Evolutionary conservation across 2,113 vertebrate genomes (phyloP).

Genomic region (Seriola dumerili): DNA sequence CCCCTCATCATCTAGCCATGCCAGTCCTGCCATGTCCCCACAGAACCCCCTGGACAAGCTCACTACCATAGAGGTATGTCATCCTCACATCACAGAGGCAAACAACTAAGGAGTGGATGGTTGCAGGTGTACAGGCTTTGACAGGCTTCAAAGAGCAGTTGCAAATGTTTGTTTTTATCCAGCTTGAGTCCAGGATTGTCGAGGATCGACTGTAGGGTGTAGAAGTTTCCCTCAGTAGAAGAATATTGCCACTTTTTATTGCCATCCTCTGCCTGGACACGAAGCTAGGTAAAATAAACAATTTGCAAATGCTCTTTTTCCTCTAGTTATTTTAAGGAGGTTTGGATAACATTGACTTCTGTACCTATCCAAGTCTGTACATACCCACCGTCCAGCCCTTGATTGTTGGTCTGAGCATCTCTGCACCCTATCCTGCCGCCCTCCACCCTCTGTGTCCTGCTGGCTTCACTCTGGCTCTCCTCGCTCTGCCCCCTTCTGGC

Average conservation of each 20-base stretch:
- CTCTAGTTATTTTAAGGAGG: background rate
- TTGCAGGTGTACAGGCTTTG: constrained; percentile 23
- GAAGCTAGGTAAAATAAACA: background rate
- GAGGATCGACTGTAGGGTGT: background rate
- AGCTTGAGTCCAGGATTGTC: background rate
- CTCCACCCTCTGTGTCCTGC: constrained; percentile 18
- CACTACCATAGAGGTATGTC: constrained; percentile 96
- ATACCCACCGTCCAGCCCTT: constrained; percentile 23
- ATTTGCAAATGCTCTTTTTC: constrained; percentile 2
- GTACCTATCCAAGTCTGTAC: constrained; percentile 35
- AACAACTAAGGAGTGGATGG: constrained; percentile 28
- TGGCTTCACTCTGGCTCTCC: constrained; percentile 65
- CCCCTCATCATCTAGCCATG: constrained; percentile 95
- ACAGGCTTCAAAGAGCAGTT: background rate
- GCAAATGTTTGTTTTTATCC: constrained; percentile 5
- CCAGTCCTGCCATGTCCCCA: constrained; percentile 97
- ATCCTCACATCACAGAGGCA: constrained; percentile 38
- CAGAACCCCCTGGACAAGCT: constrained; percentile 95
- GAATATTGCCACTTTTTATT: background rate
- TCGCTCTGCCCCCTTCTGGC: constrained; percentile 80
- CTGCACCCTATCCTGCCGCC: background rate
- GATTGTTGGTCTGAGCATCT: constrained; percentile 34
- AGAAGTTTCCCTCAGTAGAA: no score
- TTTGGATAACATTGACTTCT: background rate
- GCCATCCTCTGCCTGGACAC: background rate